Conservation (phyloP, 2,113 vertebrate species). For the Pterocles burchelli region DNA sequence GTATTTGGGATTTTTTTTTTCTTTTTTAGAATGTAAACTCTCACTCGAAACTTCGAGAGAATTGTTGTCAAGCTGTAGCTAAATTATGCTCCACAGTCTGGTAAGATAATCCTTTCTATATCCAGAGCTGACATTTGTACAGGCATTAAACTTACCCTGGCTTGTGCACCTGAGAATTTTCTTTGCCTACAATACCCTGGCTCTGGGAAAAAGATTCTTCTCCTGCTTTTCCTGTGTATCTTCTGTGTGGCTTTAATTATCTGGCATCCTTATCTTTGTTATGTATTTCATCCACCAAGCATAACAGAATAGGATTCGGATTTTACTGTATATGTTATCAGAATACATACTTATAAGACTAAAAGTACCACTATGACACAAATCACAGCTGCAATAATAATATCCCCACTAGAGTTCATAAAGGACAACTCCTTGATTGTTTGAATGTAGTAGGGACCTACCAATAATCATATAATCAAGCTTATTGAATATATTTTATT, state of each 20-base stretch:
- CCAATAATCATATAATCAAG: background rate
- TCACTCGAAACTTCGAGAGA: background rate
- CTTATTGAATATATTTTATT: background rate
- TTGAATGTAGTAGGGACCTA: background rate
- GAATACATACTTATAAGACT: background rate
- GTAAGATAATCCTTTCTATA: background rate
- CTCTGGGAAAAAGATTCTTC: background rate
- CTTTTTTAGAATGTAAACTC: background rate
- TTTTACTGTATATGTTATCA: background rate
- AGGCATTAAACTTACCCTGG: background rate
- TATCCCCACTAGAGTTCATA: background rate
- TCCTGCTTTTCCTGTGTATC: background rate
- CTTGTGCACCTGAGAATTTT: background rate
- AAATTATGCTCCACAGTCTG: background rate
- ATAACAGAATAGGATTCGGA: background rate
- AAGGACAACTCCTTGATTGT: background rate
- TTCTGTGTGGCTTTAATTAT: background rate
- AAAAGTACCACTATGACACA: background rate
- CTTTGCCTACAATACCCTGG: background rate
- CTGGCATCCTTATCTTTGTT: background rate
- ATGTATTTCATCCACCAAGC: background rate
- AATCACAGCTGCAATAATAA: background rate
- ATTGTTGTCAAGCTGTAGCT: background rate
- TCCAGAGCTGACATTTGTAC: background rate
- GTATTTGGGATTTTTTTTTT: background rate